phyloP scores from a whole-genome alignment of 2,113 vertebrate species.

The Psephotus haematonotus region DNA sequence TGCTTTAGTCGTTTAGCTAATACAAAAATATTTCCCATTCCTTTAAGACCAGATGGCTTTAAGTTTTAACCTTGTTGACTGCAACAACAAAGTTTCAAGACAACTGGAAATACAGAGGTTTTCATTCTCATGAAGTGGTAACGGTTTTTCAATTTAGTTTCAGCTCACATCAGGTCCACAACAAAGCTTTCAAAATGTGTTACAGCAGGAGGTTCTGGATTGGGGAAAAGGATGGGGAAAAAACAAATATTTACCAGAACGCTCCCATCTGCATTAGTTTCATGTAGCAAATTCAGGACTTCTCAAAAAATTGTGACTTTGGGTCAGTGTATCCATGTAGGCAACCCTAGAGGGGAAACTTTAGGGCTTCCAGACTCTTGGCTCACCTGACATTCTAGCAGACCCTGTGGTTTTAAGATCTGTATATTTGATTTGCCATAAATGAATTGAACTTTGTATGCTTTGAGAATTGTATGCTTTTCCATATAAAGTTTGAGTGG shows the following conservation, averaged over 20 bases:
- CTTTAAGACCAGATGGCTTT: slow-evolving; percentile 8
- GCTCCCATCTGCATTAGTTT: neutral
- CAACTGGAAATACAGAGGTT: neutral
- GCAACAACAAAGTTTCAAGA: neutral
- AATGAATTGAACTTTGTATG: neutral
- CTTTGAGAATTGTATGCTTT: neutral
- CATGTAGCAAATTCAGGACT: neutral
- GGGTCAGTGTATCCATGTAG: neutral
- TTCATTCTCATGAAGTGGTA: neutral
- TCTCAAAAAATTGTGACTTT: neutral
- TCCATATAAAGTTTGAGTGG: neutral
- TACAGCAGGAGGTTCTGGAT: neutral
- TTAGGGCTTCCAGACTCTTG: neutral
- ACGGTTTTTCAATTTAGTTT: neutral
- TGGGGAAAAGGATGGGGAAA: neutral
- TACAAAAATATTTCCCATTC: slow-evolving; percentile 33
- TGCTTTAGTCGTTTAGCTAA: neutral
- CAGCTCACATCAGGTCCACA: neutral
- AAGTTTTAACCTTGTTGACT: neutral
- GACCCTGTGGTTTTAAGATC: neutral
- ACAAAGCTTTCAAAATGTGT: neutral
- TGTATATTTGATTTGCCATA: neutral
- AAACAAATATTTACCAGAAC: neutral
- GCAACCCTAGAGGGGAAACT: neutral
- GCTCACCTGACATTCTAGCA: neutral